Conservation (phyloP, 30 jellyfish, hydroid and myxozoan species). For the Turritopsis dohrnii region DNA sequence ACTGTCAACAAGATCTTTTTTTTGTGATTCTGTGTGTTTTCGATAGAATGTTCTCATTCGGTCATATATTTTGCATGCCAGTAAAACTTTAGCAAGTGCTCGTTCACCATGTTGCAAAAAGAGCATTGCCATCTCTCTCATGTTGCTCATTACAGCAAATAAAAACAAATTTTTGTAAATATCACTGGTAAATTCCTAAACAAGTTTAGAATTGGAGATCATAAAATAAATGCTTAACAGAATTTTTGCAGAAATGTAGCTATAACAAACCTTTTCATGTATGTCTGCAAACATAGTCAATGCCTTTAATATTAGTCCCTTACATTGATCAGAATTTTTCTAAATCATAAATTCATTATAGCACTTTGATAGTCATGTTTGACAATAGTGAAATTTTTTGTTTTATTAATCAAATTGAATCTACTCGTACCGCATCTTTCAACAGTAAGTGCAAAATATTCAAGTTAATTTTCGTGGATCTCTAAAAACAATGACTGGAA, state of each 20-base stretch:
- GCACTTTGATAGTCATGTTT: too few relatives aligned
- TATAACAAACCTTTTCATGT: not conserved
- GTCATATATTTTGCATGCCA: not conserved
- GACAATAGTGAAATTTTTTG: too few relatives aligned
- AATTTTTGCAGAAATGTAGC: not conserved
- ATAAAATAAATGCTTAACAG: not conserved
- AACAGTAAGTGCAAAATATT: not conserved
- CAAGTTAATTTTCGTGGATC: not conserved
- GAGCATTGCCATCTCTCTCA: slow-evolving; percentile 14
- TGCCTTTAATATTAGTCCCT: not conserved
- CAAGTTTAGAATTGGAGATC: not conserved
- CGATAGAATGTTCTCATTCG: not conserved
- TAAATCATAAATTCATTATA: too few relatives aligned
- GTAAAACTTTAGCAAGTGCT: not conserved
- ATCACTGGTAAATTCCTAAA: not conserved
- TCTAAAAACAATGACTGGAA: not conserved
- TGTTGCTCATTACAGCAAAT: slow-evolving; percentile 9
- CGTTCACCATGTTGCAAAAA: not conserved
- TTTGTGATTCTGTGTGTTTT: slow-evolving; percentile 7
- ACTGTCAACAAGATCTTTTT: not conserved
- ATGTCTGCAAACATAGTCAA: not conserved
- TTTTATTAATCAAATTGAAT: not conserved
- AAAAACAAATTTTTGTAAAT: not conserved
- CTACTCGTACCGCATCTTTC: not conserved
- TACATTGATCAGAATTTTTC: not conserved